Conservation (phyloP, 2,797 vertebrate genomes). For the Alosa sapidissima region DNA sequence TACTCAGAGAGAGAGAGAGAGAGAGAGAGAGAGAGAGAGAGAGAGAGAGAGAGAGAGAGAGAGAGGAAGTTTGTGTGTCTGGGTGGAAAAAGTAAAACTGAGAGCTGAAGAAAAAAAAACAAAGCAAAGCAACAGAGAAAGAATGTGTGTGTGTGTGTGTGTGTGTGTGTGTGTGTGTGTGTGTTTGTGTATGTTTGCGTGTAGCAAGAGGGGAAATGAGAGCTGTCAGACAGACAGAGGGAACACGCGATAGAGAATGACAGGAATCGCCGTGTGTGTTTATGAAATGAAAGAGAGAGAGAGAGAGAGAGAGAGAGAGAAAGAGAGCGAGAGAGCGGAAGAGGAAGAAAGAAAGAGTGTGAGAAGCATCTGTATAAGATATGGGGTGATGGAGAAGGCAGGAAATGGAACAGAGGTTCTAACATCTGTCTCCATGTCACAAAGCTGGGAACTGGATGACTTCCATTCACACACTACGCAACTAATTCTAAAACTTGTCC, state of each 20-base stretch:
- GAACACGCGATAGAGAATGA: not conserved
- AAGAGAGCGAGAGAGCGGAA: conserved; percentile 43
- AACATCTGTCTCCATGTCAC: conserved; percentile 57
- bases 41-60: conserved; percentile 33
- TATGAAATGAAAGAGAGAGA: too few species aligned
- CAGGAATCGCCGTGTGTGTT: conserved; percentile 13
- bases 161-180: conserved; percentile 11
- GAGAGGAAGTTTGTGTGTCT: not conserved
- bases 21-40: conserved; percentile 31
- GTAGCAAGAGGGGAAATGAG: not conserved
- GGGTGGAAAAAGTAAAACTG: not conserved
- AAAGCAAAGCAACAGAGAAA: not conserved
- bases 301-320: conserved; percentile 47
- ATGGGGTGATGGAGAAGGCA: conserved; percentile 40
- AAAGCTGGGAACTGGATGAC: conserved; percentile 20
- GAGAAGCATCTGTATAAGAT: conserved; percentile 18
- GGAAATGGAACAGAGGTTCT: conserved; percentile 55
- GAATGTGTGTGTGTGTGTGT: not conserved
- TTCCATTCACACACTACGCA: conserved; percentile 4
- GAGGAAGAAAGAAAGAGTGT: not conserved
- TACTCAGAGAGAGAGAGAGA: conserved; percentile 40
- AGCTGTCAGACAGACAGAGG: conserved; percentile 14
- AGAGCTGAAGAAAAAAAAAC: not conserved
- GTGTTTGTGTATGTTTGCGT: not conserved
- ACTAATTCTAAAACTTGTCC: not conserved